These are phyloP conservation scores for Atta cephalotes DNA, from an alignment of 1,140 invertebrate species.

Conservation along the genomic window DNA sequence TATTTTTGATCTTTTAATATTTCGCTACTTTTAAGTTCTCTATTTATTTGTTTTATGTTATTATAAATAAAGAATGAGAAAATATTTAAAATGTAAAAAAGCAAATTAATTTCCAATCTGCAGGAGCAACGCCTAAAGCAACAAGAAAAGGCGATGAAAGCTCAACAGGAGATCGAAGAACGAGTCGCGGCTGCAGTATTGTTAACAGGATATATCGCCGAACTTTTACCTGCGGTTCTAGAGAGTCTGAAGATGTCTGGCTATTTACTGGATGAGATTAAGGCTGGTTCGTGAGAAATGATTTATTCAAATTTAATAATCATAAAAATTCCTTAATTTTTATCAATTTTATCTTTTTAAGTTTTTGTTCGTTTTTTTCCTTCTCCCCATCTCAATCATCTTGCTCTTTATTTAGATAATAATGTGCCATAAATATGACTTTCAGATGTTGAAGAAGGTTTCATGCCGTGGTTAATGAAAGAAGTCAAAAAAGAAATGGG, in stretches of 20 bases:
- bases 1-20: background rate
- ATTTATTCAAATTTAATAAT: slow-evolving; percentile 59
- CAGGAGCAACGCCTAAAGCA: slow-evolving; percentile 87
- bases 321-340: slow-evolving; percentile 65
- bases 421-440: background rate
- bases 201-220: slow-evolving; percentile 93
- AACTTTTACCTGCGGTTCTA: slow-evolving; percentile 93
- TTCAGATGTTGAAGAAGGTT: slow-evolving; percentile 91
- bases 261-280: slow-evolving; percentile 91
- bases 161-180: slow-evolving; percentile 91
- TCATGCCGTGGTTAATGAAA: slow-evolving; percentile 95
- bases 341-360: slow-evolving; percentile 15
- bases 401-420: background rate
- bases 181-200: slow-evolving; percentile 93
- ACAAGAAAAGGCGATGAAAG: slow-evolving; percentile 86
- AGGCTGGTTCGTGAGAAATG: slow-evolving; percentile 87
- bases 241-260: slow-evolving; percentile 92
- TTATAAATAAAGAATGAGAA: background rate
- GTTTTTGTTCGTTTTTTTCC: background rate
- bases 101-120: slow-evolving; percentile 1
- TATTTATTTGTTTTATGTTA: slow-evolving; percentile 1
- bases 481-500: slow-evolving; percentile 93
- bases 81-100: background rate
- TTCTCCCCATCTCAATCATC: background rate
- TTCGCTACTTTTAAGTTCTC: background rate